Base-by-base conservation (phyloP, 1,140 invertebrate genomes). In the Pseudobourletiella spinata region DNA sequence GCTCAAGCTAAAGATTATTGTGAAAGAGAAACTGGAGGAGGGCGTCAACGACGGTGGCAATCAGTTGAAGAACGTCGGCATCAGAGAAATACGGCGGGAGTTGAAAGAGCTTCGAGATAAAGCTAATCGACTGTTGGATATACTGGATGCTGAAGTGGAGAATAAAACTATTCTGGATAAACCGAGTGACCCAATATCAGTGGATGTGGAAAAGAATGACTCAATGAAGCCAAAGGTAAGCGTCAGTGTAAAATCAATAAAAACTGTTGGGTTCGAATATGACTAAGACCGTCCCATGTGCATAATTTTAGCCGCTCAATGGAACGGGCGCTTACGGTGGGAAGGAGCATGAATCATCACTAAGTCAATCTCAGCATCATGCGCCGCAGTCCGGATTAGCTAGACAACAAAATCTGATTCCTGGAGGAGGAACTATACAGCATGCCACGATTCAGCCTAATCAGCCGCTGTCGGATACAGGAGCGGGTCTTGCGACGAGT, bases 1-100 rank as follows among this genome's bases (percentile, higher is more conserved):
- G 65, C 73, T 87, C 44, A 85, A 84, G 73, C 75, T 86, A 26
- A 81, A 81, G 63, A 78, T 86, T 57, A 77, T 85, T 73, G 73
- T 79, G 8, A 72, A 72, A 42, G 67, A 67, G 32, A 51, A 69
- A 64, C 73, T 44, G 28, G 56, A 59, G 26, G 48, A 63, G 15
- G 29, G 20, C 2, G 44, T 25, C 29, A 24, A 20, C 6, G 60
- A 59, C n/a, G 28, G 16, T 28, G 28, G 46, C 59, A 52, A 20
- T 25, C 24, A 57, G 57, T 28, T 32, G 14, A 44, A 61, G 28
- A 39, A 59, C 28, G 51, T 42, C 51, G 32, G 32, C 20, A 70
- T 81, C 1, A 74, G 74, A 59, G 74, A 78, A 50, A 74, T 84
- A 29, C 75, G 79, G 62, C 74, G 74, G 61, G 81, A 85, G 71